Percentiles rank a stretch among this genome's conserved stretches.
Evolutionary conservation across 1,140 invertebrate genomes (phyloP).

Genomic region (Zelostemma sp.): DNA sequence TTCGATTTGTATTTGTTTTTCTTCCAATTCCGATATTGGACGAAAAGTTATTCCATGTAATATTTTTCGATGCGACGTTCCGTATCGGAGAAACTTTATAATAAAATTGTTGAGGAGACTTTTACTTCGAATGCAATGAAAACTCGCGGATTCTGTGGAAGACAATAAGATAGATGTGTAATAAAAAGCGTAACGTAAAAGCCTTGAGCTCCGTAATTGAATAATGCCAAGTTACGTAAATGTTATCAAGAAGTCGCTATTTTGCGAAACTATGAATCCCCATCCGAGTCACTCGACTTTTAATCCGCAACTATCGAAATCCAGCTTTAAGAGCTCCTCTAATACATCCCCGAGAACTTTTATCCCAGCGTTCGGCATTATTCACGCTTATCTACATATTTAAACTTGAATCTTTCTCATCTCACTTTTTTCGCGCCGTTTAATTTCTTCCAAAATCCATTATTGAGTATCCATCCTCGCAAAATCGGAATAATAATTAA

Average conservation of each 20-base stretch:
- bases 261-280: slow-evolving; percentile 43
- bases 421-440: too few relatives aligned
- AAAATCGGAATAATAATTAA: too few relatives aligned
- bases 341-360: slow-evolving; percentile 46
- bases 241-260: slow-evolving; percentile 48
- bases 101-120: background rate
- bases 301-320: too few relatives aligned
- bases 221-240: slow-evolving; percentile 55
- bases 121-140: slow-evolving; percentile 8
- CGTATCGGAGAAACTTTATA: too few relatives aligned
- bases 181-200: slow-evolving; percentile 45
- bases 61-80: too few relatives aligned
- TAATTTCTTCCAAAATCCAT: too few relatives aligned
- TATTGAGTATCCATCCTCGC: too few relatives aligned
- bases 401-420: too few relatives aligned
- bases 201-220: slow-evolving; percentile 55
- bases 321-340: slow-evolving; percentile 3
- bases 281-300: slow-evolving; percentile 14
- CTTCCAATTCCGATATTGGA: too few relatives aligned
- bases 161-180: slow-evolving; percentile 31
- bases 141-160: slow-evolving; percentile 30
- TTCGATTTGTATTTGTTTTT: too few relatives aligned
- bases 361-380: slow-evolving; percentile 32
- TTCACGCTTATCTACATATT: slow-evolving; percentile 22
- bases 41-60: too few relatives aligned